phyloP scores from a whole-genome alignment of 2,888 invertebrate genomes.

The Chloromyia formosa region DNA sequence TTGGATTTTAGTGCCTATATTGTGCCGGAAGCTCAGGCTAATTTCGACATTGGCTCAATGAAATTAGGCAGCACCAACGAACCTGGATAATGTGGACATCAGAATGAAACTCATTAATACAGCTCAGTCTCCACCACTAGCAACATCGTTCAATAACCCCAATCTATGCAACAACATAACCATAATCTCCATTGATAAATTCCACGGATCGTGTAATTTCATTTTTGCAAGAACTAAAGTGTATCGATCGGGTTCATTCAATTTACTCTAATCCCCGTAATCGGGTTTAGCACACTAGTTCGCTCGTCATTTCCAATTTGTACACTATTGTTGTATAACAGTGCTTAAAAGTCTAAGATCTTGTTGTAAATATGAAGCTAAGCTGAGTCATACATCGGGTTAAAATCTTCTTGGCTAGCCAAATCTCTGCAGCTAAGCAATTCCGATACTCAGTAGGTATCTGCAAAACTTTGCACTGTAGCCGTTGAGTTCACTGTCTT shows the following conservation, averaged over 20 bases:
- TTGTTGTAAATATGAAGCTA: slow-evolving; percentile 20
- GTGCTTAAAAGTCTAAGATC: not conserved
- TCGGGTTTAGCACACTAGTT: not conserved
- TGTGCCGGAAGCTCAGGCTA: no score
- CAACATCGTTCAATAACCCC: not conserved
- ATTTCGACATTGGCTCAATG: no score
- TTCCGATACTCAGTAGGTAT: no score
- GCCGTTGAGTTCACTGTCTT: no score
- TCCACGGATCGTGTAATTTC: not conserved
- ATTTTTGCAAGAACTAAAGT: not conserved
- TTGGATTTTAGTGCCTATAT: no score
- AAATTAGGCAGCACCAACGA: no score
- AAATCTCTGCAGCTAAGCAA: no score
- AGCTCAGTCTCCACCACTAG: not conserved
- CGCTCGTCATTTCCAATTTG: slow-evolving; percentile 17
- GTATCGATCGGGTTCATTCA: not conserved
- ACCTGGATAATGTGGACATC: no score
- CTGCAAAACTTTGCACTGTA: no score
- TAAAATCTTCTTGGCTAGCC: no score
- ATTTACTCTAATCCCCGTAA: not conserved
- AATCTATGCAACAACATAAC: not conserved
- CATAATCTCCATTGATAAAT: not conserved
- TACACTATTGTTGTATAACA: slow-evolving; percentile 32
- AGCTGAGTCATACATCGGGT: slow-evolving; percentile 27
- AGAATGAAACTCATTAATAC: no score